Base-by-base conservation (phyloP, 1,140 invertebrate genomes). In the Lineus longissimus region DNA sequence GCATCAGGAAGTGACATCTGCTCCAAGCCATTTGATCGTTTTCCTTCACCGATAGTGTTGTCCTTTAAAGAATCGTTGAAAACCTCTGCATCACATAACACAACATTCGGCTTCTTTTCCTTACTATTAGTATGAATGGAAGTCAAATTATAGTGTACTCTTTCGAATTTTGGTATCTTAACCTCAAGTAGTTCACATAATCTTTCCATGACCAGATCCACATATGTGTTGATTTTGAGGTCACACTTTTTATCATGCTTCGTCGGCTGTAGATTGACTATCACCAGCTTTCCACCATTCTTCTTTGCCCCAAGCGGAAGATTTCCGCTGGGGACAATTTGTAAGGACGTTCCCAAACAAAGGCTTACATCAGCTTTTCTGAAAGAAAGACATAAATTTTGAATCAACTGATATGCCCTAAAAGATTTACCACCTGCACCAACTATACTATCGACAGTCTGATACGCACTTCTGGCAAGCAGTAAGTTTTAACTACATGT, bases 321-420 rank as follows among this genome's bases (percentile, higher is more conserved):
- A 81, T 94, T 94, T 33, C 94, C 95, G 84, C 94, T 95, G 56
- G 97, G 97, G 71, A 95, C 87, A 71, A 99, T 99, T 87, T 99
- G 96, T 47, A 98, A 83, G 22, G 95, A 97, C 41, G 95, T 97
- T 41, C 97, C 97, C 55, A 99, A 83, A 72, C 93, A 94, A 72
- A 98, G 89, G 79, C 91, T 93, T 29, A 98, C 81, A 84, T 98
- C 94, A 29, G 94, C 90, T 73, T 92, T 84, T 72, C 91, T 93
- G 74, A 62, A 85, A 84, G 43, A 47, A 68, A 54, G 63, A 54
- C 59, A 36, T 4, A 15, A 15, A 36, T 36, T 36, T 15, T 36
- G 33, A 36, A 55, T 63, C n/a, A 55, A 31, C 45, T 43, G 11
- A 31, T 7, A 41, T 57, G 19, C 13, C 15, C 9, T 54, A 45